These are phyloP conservation scores for Akabosia matsudoensis DNA, from an alignment of 1,140 invertebrate genomes.

Conservation along the genomic window DNA sequence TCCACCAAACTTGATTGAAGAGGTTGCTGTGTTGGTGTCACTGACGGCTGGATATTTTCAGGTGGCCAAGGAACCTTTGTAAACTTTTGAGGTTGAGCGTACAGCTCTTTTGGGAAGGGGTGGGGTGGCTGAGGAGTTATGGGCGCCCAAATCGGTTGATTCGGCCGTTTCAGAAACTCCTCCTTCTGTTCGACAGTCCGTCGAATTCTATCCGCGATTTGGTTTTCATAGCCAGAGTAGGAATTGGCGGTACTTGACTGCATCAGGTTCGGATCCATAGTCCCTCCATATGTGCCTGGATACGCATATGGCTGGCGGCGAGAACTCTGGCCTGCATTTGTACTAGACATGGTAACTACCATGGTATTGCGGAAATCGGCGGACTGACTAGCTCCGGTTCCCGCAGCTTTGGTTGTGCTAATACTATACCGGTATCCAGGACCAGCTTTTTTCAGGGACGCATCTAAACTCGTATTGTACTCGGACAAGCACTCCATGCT, in stretches of 20 bases:
- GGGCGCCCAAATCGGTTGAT: constrained; percentile 60
- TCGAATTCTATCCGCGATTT: constrained; percentile 58
- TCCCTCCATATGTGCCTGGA: neutral
- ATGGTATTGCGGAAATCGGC: constrained; percentile 24
- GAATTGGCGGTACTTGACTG: neutral
- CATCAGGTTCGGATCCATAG: neutral
- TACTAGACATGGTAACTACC: constrained; percentile 42
- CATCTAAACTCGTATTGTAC: neutral
- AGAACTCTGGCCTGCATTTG: constrained; percentile 9
- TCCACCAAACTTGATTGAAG: neutral
- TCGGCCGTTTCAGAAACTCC: constrained; percentile 74
- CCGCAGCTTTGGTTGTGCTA: constrained; percentile 25
- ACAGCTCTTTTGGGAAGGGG: constrained; percentile 65
- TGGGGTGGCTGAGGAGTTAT: constrained; percentile 43
- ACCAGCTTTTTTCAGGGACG: constrained; percentile 39
- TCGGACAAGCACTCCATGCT: constrained; percentile 42
- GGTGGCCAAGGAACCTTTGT: constrained; percentile 71
- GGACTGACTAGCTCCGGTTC: constrained; percentile 13
- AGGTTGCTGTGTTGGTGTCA: constrained; percentile 5
- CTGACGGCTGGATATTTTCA: constrained; percentile 38
- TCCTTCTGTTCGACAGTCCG: constrained; percentile 83
- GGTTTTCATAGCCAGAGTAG: constrained; percentile 32
- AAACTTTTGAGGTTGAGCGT: constrained; percentile 70
- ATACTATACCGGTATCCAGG: constrained; percentile 46
- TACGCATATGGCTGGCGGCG: neutral